Percentiles rank a stretch among this genome's conserved stretches.
These are phyloP conservation scores for Arizona elegans DNA, from an alignment of 2,113 vertebrate species.

Conservation along the genomic window DNA sequence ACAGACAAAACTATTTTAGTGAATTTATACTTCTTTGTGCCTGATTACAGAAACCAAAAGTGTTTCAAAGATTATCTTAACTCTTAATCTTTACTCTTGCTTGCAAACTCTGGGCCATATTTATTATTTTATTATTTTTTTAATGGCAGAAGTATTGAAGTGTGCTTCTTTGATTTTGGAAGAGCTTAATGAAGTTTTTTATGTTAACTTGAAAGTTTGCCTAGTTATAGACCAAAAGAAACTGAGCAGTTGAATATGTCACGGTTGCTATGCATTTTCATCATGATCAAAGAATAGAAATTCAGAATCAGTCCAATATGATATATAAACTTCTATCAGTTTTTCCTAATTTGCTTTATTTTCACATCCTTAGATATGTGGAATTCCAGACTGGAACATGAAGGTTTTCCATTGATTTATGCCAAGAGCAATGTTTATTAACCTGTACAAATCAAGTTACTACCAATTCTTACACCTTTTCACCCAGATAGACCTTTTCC, in stretches of 20 bases:
- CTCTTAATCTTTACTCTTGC: background rate
- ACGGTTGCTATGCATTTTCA: background rate
- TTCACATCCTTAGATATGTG: background rate
- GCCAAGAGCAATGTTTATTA: background rate
- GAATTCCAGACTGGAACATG: background rate
- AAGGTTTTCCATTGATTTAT: background rate
- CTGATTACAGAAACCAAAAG: constrained; percentile 14
- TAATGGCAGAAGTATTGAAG: background rate
- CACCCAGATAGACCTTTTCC: background rate
- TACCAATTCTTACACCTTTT: background rate
- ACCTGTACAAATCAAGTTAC: background rate
- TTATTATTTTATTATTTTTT: background rate
- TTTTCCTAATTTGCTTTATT: background rate
- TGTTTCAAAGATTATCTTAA: constrained; percentile 5
- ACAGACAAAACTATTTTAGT: background rate
- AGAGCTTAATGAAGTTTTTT: background rate
- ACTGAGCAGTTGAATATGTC: background rate
- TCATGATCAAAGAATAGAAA: constrained; percentile 9
- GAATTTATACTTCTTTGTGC: constrained; percentile 14
- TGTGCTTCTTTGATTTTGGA: background rate
- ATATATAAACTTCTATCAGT: constrained; percentile 10
- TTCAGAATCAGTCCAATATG: background rate
- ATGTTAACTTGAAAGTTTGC: background rate
- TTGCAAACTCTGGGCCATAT: constrained; percentile 39
- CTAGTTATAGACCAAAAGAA: background rate